Conservation (phyloP, 2,113 vertebrate genomes). For the Aplodontia rufa region DNA sequence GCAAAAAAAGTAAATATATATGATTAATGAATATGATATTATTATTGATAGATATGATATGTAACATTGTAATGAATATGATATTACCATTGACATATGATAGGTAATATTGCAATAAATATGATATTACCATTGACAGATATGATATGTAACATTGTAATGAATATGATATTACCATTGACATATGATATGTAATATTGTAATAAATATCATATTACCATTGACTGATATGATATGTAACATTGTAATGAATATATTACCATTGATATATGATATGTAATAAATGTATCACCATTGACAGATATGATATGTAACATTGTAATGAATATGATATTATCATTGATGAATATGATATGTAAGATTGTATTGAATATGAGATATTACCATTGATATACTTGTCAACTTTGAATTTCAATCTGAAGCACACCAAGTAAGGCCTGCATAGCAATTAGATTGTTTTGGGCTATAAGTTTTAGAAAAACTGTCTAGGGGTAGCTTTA, state of each 20-base stretch:
- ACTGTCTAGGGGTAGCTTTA: neutral
- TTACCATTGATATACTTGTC: too few relatives aligned
- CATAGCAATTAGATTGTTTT: neutral
- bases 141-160: neutral
- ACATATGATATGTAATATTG: neutral
- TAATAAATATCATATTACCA: too few relatives aligned
- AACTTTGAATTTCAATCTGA: neutral
- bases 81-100: too few relatives aligned
- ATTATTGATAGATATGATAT: neutral
- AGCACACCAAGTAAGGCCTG: neutral
- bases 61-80: neutral
- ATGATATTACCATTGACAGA: too few relatives aligned
- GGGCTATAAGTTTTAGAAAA: neutral
- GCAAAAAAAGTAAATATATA: neutral
- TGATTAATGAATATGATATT: too few relatives aligned
- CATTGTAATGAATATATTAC: too few relatives aligned
- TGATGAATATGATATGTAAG: neutral
- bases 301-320: neutral
- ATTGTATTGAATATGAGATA: too few relatives aligned
- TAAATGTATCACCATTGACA: too few relatives aligned
- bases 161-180: too few relatives aligned
- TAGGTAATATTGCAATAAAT: neutral
- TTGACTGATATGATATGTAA: neutral
- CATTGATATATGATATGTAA: neutral
- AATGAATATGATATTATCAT: too few relatives aligned